phyloP scores from a whole-genome alignment of 2,113 vertebrate species.

The Neoarius graeffei region DNA sequence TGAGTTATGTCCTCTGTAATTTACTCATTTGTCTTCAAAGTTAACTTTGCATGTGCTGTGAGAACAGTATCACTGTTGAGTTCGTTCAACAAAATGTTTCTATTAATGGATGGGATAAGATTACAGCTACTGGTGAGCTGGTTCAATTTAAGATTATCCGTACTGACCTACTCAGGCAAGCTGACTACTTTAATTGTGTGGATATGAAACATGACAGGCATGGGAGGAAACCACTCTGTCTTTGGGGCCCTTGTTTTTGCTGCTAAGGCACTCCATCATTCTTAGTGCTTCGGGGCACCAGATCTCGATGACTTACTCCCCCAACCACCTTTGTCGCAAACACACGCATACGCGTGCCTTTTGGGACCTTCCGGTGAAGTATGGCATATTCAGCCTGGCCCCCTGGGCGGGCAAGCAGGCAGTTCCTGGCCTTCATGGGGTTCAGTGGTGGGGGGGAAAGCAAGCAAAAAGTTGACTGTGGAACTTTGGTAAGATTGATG shows the following conservation, averaged over 20 bases:
- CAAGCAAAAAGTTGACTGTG: constrained; percentile 38
- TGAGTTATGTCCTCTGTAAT: constrained; percentile 57
- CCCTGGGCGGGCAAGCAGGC: constrained; percentile 9
- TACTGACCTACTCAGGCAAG: constrained; percentile 25
- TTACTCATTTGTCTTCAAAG: constrained; percentile 61
- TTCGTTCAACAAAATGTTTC: constrained; percentile 62
- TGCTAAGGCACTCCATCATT: constrained; percentile 59
- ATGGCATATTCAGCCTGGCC: constrained; percentile 25
- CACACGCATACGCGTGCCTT: constrained; percentile 38
- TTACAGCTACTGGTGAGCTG: constrained; percentile 60
- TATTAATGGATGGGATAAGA: constrained; percentile 70
- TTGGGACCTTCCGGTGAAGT: constrained; percentile 55
- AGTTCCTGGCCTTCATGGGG: constrained; percentile 39
- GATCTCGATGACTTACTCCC: constrained; percentile 41
- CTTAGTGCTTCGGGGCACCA: constrained; percentile 51
- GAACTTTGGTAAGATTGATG: constrained; percentile 25
- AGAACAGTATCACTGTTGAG: constrained; percentile 60
- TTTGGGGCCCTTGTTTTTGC: constrained; percentile 59
- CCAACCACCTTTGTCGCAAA: not conserved
- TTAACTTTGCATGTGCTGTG: constrained; percentile 56
- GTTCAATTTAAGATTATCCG: constrained; percentile 48
- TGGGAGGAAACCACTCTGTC: constrained; percentile 60
- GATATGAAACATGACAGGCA: constrained; percentile 61
- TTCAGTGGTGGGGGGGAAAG: constrained; percentile 6
- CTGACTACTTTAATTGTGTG: constrained; percentile 67